These are phyloP conservation scores for Tinea pellionella DNA, from an alignment of 2,888 invertebrate species.

Conservation along the genomic window DNA sequence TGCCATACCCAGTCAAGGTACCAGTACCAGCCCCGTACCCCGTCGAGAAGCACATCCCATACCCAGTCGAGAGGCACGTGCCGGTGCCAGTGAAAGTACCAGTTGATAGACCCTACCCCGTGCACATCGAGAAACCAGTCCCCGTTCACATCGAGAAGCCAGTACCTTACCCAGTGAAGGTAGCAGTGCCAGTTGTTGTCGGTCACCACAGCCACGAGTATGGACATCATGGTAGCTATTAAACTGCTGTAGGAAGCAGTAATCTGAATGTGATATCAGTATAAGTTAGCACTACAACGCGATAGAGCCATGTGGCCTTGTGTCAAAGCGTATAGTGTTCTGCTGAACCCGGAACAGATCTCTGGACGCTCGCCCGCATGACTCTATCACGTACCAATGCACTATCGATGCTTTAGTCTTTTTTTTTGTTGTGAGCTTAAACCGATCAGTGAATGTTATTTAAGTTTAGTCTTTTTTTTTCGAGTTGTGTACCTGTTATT, in stretches of 20 bases:
- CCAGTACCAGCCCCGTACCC: conserved; percentile 75
- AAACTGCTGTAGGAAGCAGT: conserved; percentile 64
- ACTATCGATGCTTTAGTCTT: conserved; percentile 52
- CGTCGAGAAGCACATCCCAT: conserved; percentile 71
- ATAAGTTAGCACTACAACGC: conserved; percentile 56
- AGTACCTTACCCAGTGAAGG: conserved; percentile 74
- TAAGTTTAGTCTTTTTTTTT: conserved; percentile 34
- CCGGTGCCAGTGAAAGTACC: conserved; percentile 75
- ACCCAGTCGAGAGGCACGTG: conserved; percentile 75
- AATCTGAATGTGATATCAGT: conserved; percentile 66
- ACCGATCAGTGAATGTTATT: conserved; percentile 48
- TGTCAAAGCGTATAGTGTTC: conserved; percentile 40
- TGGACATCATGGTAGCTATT: conserved; percentile 65
- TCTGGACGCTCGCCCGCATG: conserved; percentile 33
- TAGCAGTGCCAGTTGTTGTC: conserved; percentile 65
- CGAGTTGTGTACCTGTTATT: conserved; percentile 67
- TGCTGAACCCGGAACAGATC: conserved; percentile 28
- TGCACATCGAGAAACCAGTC: conserved; percentile 74
- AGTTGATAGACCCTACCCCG: conserved; percentile 73
- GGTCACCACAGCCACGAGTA: conserved; percentile 61
- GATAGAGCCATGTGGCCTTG: conserved; percentile 37
- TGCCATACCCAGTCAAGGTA: conserved; percentile 72
- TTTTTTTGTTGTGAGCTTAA: conserved; percentile 33
- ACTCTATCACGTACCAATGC: conserved; percentile 37
- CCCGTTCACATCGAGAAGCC: conserved; percentile 73